A percentile compares a stretch with the other conserved stretches of the same genome.
Evolutionary conservation across 23 tunicate species (phyloP).

Genomic region (Diplosoma virens): DNA sequence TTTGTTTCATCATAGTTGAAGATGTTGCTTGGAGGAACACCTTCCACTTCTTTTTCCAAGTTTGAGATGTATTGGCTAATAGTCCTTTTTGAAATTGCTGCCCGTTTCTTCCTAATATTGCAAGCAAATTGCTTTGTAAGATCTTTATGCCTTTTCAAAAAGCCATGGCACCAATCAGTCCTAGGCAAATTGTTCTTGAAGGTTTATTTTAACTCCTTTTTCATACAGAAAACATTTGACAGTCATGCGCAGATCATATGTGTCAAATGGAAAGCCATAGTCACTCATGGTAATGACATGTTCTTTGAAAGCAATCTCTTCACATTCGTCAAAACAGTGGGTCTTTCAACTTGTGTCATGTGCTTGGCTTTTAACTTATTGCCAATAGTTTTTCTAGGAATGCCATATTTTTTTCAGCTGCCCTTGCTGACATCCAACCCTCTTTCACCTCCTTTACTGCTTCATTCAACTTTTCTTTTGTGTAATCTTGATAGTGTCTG

Average conservation of each 20-base stretch:
- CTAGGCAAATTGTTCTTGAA: slow-evolving; percentile 16
- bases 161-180: slow-evolving; percentile 18
- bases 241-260: slow-evolving; percentile 6
- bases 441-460: not conserved
- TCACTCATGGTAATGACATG: slow-evolving; percentile 16
- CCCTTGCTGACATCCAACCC: not conserved
- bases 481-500: slow-evolving; percentile 4
- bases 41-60: not conserved
- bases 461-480: not conserved
- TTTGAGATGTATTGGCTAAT: not conserved
- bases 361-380: not conserved
- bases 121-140: not conserved
- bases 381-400: not conserved
- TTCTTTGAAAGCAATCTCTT: not conserved
- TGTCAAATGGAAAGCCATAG: slow-evolving; percentile 17
- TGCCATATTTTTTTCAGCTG: not conserved
- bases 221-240: not conserved
- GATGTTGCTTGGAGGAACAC: not conserved
- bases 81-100: not conserved
- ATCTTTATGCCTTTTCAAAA: not conserved
- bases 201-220: not conserved
- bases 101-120: slow-evolving; percentile 10
- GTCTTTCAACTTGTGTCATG: not conserved
- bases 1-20: slow-evolving; percentile 15
- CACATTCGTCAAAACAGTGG: not conserved